These are phyloP conservation scores for Babyrousa celebensis DNA, from an alignment of 2,797 vertebrate species.

Conservation along the genomic window DNA sequence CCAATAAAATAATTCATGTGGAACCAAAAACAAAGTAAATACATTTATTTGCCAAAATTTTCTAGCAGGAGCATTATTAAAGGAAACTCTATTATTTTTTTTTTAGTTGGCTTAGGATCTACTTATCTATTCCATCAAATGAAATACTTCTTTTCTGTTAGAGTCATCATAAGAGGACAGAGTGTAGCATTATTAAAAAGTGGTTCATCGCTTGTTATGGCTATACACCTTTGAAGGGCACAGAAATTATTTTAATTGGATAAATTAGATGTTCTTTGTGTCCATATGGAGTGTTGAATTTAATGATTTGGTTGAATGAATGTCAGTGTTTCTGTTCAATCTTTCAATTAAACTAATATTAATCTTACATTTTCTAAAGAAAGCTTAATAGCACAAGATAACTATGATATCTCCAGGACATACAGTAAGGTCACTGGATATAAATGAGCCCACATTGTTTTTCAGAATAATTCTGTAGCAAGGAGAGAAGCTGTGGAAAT, in stretches of 20 bases:
- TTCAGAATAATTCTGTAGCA: conserved; percentile 87
- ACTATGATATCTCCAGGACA: conserved; percentile 87
- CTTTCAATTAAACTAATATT: conserved; percentile 88
- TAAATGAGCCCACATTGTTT: conserved; percentile 89
- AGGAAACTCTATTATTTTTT: conserved; percentile 64
- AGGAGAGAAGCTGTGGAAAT: conserved; percentile 89
- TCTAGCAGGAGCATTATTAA: conserved; percentile 69
- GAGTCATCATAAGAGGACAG: conserved; percentile 70
- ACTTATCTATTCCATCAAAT: conserved; percentile 69
- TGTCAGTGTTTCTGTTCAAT: conserved; percentile 85
- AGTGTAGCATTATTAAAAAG: conserved; percentile 82
- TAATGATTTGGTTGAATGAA: conserved; percentile 87
- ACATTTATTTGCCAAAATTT: conserved; percentile 81
- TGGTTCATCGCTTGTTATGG: conserved; percentile 80
- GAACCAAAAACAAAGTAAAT: conserved; percentile 81
- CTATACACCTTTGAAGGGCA: conserved; percentile 85
- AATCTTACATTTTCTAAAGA: conserved; percentile 88
- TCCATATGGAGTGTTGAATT: conserved; percentile 86
- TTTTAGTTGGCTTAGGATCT: conserved; percentile 55
- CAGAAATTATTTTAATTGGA: conserved; percentile 87
- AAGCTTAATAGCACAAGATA: conserved; percentile 84
- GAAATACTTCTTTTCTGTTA: conserved; percentile 75
- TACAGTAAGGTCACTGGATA: conserved; percentile 88
- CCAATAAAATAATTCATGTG: conserved; percentile 85
- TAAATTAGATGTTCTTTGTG: conserved; percentile 86